Percentiles rank a stretch among this genome's conserved stretches.
These are phyloP conservation scores for Lineus longissimus DNA, from an alignment of 1,140 invertebrate species.

Conservation along the genomic window DNA sequence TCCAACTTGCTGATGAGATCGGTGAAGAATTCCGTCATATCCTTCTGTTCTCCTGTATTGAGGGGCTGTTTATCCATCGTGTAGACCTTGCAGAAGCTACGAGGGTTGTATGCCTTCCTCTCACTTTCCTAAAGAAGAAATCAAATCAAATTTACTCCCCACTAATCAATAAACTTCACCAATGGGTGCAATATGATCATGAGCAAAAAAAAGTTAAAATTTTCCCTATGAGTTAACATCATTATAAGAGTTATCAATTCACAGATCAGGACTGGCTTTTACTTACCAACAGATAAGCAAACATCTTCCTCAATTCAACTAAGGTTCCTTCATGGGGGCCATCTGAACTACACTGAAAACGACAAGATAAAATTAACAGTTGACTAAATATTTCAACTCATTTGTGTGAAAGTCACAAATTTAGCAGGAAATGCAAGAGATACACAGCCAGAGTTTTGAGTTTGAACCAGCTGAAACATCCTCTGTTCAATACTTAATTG, in stretches of 20 bases:
- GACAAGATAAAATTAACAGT: background rate
- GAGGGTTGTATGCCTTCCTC: conserved; percentile 89
- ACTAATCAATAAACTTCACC: too few relatives aligned
- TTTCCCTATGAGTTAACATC: too few relatives aligned
- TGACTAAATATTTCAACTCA: conserved; percentile 1
- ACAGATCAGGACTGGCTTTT: too few relatives aligned
- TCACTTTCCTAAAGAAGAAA: conserved; percentile 75
- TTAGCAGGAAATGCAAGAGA: too few relatives aligned
- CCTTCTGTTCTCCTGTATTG: conserved; percentile 94
- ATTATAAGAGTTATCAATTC: too few relatives aligned
- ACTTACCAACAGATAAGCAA: conserved; percentile 80
- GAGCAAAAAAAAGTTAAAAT: conserved; percentile 4
- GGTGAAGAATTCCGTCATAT: conserved; percentile 97
- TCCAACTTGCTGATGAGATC: conserved; percentile 92
- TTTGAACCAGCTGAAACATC: too few relatives aligned
- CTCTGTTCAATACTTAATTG: too few relatives aligned
- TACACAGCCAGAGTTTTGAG: too few relatives aligned
- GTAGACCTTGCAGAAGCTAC: conserved; percentile 93
- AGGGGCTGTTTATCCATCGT: conserved; percentile 89
- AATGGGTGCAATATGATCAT: background rate
- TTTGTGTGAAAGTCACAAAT: too few relatives aligned
- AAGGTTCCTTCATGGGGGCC: conserved; percentile 78
- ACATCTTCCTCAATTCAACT: conserved; percentile 87
- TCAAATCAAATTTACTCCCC: background rate
- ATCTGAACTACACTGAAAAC: conserved; percentile 59